phyloP scores from a whole-genome alignment of 1,140 invertebrate genomes.

The Cydia splendana region DNA sequence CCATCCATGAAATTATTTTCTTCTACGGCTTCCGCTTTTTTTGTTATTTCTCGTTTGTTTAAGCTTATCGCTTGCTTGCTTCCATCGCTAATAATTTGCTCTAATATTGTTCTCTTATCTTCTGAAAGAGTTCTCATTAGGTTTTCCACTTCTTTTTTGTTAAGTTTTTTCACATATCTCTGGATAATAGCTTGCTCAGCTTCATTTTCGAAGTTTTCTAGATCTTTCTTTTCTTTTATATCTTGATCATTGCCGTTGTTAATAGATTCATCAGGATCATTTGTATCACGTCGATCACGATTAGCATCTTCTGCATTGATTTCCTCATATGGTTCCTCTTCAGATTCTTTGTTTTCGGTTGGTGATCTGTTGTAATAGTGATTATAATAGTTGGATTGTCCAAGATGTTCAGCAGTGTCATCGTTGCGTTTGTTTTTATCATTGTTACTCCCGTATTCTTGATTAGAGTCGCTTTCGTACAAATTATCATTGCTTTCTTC shows the following conservation, averaged over 20 bases:
- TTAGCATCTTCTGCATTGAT: conserved; percentile 35
- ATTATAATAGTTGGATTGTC: conserved; percentile 41
- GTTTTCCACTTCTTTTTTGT: conserved; percentile 63
- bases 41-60: conserved; percentile 72
- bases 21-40: conserved; percentile 67
- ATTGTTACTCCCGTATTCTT: conserved; percentile 38
- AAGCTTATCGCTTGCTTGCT: conserved; percentile 39
- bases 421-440: conserved; percentile 42
- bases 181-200: conserved; percentile 64
- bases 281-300: conserved; percentile 55
- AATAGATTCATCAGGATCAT: conserved; percentile 38
- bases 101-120: conserved; percentile 65
- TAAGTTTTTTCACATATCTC: conserved; percentile 66
- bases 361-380: conserved; percentile 40
- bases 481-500: conserved; percentile 42
- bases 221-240: conserved; percentile 16
- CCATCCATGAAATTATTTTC: conserved; percentile 58
- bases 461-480: conserved; percentile 42
- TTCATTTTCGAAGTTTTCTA: conserved; percentile 37
- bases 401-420: conserved; percentile 38
- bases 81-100: conserved; percentile 59
- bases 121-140: conserved; percentile 63
- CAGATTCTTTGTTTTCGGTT: conserved; percentile 39
- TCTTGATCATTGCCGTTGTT: neutral
- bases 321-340: conserved; percentile 19